Base-by-base conservation (phyloP, 2,888 invertebrate genomes). In the Plutella xylostella region DNA sequence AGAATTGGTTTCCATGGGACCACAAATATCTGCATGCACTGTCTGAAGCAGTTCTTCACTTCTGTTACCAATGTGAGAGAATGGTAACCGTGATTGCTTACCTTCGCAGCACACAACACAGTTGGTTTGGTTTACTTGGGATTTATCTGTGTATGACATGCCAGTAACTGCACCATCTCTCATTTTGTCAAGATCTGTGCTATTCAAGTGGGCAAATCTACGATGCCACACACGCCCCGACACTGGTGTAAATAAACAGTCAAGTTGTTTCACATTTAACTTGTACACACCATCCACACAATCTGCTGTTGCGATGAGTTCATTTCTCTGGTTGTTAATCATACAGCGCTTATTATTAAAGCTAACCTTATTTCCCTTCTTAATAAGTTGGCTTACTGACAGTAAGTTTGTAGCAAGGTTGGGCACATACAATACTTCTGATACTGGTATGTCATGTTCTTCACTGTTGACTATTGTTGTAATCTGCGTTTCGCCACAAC, bases 91-190 rank as follows among this genome's bases (percentile, higher is more conserved):
- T 2, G 3, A n/a, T 15, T 46, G 46, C 20, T 46, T 46, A 7
- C 42, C 50, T 15, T 52, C 50, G 33, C 50, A 52, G 43, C 48
- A 50, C 15, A 43, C 46, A 19, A 25, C 30, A 43, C 51, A 51
- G n/a, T 45, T 11, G 2, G 18, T 18, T 17, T 49, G 49, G 0
- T 15, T 45, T 12, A 45, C 43, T 20, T 41, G 35, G 22, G 7
- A 22, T 17, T 30, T 30, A 22, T 35, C 21, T 12, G 9, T 6
- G n/a, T 12, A 12, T 6, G 34, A 34, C 43, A 43, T 12, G 5
- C 43, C 35, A 25, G 22, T 25, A 15, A 43, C 43, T 33, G 5
- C 31, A 20, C n/a, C n/a, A n/a, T 11, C 15, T 34, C 22, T 19
- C 35, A 53, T 41, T 31, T 22, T 46, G 18, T 39, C 31, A 19